These are phyloP conservation scores for Rhabdornis inornatus DNA, from an alignment of 2,113 vertebrate genomes.

Conservation along the genomic window DNA sequence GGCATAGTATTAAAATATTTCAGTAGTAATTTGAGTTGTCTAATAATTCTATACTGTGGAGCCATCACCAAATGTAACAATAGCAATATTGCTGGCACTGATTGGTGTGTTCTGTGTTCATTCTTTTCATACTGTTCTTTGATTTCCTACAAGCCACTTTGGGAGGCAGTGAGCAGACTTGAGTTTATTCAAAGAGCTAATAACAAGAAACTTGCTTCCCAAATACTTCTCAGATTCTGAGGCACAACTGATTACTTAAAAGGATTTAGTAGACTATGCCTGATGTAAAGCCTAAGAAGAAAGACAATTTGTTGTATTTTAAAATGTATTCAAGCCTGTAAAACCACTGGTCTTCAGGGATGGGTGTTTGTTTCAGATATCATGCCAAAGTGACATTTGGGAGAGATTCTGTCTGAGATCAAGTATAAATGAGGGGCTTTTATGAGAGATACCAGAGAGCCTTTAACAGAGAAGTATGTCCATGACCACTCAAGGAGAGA, in stretches of 20 bases:
- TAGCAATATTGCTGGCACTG: not conserved
- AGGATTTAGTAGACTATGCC: not conserved
- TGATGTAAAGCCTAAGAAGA: slow-evolving; percentile 10
- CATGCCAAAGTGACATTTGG: not conserved
- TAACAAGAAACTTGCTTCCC: not conserved
- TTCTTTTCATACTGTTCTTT: not conserved
- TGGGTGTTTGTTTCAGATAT: not conserved
- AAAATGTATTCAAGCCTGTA: slow-evolving; percentile 11
- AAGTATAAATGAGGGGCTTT: not conserved
- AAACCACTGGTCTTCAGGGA: slow-evolving; percentile 19
- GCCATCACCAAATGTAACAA: not conserved
- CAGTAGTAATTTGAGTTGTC: not conserved
- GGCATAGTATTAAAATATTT: slow-evolving; percentile 11
- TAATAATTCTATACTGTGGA: not conserved
- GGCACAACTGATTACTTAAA: not conserved
- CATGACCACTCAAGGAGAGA: not conserved
- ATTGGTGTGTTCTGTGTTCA: not conserved
- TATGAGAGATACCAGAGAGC: not conserved
- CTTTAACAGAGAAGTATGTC: not conserved
- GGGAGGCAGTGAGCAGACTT: not conserved
- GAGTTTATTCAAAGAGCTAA: not conserved
- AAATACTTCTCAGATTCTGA: not conserved
- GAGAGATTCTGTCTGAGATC: not conserved
- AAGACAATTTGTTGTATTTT: slow-evolving; percentile 41
- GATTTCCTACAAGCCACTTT: not conserved